Evolutionary conservation across 1,140 invertebrate genomes (phyloP), one percentile per base, ranked within the genome.

Genomic region (Kradibia gibbosae): DNA sequence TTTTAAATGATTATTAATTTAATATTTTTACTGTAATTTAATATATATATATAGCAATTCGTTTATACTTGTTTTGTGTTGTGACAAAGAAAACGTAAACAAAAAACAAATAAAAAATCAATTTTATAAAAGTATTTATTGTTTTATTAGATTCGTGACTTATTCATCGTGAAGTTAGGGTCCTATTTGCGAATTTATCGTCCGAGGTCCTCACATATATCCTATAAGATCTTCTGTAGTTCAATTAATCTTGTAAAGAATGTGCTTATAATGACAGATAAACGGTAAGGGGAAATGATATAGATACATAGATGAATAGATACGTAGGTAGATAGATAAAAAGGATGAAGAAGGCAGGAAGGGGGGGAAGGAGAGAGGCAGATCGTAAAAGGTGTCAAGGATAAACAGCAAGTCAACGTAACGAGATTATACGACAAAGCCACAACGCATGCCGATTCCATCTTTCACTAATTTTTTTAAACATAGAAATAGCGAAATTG

Each of bases 361-460:
- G 65, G 11, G 65, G 65, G 42, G 22, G 57, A 60, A 65, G n/a
- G 15, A 34, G 15, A 25, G 50, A 73, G 42, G 53, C 62, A 60
- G 71, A 70, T 78, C 31, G 80, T 45, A 81, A 88, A 90, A 85
- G 86, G 81, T 90, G 89, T 90, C 89, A 89, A 89, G 88, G 88
- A 89, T 87, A 86, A 82, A 85, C 82, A 86, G 84, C 82, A 84
- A 85, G 85, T 83, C 85, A 87, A 86, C 87, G 86, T 87, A 86
- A 86, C 84, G 84, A 86, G 85, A 87, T 87, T 88, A 87, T 88
- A 86, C 86, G 88, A 88, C 87, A 86, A 87, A 87, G 85, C 88
- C 86, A 86, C 85, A 86, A 87, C 80, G 80, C n/a, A 48, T 22
- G 48, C 31, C 80, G 39, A 71, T 67, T 80, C 39, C 45, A 34